These are phyloP conservation scores for Callipepla squamata DNA, from an alignment of 2,113 vertebrate genomes.

Conservation along the genomic window DNA sequence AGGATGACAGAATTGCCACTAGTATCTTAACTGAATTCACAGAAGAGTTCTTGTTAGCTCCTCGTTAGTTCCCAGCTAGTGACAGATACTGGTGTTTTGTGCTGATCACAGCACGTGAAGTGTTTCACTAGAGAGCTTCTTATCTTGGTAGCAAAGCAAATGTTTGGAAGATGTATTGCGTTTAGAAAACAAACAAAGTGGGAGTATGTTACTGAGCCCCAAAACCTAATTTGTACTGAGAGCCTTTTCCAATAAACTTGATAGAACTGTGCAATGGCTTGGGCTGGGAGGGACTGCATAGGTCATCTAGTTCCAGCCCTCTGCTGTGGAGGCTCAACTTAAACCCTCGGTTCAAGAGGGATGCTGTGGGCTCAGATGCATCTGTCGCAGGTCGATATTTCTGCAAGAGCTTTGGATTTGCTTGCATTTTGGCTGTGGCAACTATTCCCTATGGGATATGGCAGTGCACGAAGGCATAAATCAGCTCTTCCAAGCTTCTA, in stretches of 20 bases:
- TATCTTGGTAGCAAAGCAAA: not conserved
- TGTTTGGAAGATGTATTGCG: not conserved
- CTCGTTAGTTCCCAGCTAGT: conserved; percentile 59
- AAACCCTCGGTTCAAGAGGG: not conserved
- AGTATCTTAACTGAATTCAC: conserved; percentile 23
- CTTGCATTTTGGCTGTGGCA: not conserved
- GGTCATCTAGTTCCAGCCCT: not conserved
- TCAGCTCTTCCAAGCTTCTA: not conserved
- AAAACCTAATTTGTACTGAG: not conserved
- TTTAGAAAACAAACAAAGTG: not conserved
- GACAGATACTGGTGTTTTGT: conserved; percentile 20
- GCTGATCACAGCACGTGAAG: not conserved
- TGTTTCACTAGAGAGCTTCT: not conserved
- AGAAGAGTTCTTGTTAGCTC: conserved; percentile 30
- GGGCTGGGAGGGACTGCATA: not conserved
- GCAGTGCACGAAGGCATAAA: not conserved
- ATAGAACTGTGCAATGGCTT: not conserved
- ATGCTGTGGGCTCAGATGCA: not conserved
- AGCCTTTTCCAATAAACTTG: not conserved
- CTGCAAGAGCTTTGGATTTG: not conserved
- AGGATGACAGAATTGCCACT: not conserved
- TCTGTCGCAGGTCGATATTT: not conserved
- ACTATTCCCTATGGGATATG: not conserved
- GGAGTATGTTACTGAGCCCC: not conserved
- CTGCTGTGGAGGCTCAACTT: not conserved